Evolutionary conservation across 2,888 invertebrate species (phyloP).

Genomic region (Aporophyla lueneburgensis): DNA sequence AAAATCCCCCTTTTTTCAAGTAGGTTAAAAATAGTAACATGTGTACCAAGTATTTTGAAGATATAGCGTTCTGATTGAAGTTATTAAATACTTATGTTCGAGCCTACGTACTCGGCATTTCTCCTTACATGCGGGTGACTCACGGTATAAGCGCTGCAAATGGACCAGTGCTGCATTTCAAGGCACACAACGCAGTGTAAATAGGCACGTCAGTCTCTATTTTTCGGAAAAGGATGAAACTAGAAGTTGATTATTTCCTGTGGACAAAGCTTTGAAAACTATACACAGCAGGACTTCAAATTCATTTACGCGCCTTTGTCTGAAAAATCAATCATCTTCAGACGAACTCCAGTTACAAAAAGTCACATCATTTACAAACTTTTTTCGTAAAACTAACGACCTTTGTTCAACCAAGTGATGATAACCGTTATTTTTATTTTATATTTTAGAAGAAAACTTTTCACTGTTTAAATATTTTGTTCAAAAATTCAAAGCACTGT

Average conservation of each 20-base stretch:
- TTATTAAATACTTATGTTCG: not conserved
- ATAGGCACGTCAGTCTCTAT: not conserved
- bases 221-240: not conserved
- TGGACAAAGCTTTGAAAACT: not conserved
- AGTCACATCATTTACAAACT: not conserved
- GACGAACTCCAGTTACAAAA: slow-evolving; percentile 9
- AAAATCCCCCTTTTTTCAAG: no score
- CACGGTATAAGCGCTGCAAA: not conserved
- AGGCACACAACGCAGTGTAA: not conserved
- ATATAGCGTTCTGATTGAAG: not conserved
- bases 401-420: not conserved
- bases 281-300: not conserved
- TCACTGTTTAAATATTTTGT: slow-evolving; percentile 31
- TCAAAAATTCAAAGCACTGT: slow-evolving; percentile 35
- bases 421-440: not conserved
- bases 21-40: not conserved
- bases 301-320: not conserved
- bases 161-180: not conserved
- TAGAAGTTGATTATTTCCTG: not conserved
- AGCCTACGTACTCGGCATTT: not conserved
- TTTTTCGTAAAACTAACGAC: slow-evolving; percentile 21
- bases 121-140: not conserved
- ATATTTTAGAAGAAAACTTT: slow-evolving; percentile 24
- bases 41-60: not conserved
- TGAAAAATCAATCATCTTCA: slow-evolving; percentile 14